These are phyloP conservation scores for Leucosticte australis DNA, from an alignment of 2,113 vertebrate genomes.

Conservation along the genomic window DNA sequence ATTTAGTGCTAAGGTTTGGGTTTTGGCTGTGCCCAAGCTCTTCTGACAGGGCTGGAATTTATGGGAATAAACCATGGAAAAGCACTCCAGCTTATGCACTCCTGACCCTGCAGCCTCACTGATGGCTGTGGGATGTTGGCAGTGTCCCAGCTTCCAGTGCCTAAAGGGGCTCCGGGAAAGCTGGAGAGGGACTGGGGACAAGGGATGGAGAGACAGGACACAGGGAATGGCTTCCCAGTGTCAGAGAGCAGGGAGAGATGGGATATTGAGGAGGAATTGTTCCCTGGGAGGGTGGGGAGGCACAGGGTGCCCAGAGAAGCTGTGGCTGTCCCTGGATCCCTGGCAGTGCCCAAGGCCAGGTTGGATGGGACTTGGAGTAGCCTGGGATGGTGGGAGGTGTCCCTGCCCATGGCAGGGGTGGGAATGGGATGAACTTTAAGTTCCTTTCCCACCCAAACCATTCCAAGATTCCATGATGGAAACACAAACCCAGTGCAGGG, in stretches of 20 bases:
- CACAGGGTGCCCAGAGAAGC: accelerated
- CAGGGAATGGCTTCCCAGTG: background rate
- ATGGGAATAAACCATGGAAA: background rate
- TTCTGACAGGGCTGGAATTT: background rate
- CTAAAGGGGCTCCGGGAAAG: background rate
- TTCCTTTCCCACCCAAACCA: background rate
- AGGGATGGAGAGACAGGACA: background rate
- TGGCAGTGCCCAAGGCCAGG: background rate
- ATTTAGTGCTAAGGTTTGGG: background rate
- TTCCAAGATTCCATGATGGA: background rate
- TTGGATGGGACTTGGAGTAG: accelerated
- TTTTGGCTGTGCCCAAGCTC: background rate
- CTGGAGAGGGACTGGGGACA: background rate
- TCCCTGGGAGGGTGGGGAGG: accelerated
- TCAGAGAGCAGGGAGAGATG: accelerated
- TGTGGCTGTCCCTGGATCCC: background rate
- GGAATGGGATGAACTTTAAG: accelerated
- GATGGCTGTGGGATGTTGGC: background rate
- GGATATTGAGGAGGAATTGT: background rate
- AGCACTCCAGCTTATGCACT: accelerated
- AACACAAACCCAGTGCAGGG: accelerated
- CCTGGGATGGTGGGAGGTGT: accelerated
- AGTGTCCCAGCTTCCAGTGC: background rate
- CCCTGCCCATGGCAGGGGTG: background rate
- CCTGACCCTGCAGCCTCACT: background rate